These are phyloP conservation scores for Ammospiza nelsoni DNA, from an alignment of 2,113 vertebrate species.

Conservation along the genomic window DNA sequence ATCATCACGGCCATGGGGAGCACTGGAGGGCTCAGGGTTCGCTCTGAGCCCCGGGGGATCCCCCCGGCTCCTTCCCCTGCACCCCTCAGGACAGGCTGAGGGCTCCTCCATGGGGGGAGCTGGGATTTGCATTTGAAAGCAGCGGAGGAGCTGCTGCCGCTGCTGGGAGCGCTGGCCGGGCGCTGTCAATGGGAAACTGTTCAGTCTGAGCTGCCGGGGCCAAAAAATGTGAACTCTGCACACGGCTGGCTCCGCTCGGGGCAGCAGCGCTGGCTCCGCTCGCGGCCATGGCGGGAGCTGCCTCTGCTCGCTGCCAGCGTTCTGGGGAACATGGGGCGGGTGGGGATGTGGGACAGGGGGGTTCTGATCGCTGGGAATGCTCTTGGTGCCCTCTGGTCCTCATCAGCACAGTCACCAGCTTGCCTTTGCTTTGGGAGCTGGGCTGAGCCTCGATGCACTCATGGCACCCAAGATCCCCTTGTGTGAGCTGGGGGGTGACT, in stretches of 20 bases:
- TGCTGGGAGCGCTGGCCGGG: neutral
- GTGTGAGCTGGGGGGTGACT: neutral
- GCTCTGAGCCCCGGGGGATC: neutral
- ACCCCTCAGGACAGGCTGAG: neutral
- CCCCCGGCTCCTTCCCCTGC: neutral
- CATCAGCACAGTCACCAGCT: neutral
- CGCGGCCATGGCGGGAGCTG: neutral
- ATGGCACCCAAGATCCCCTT: accelerated
- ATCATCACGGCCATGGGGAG: neutral
- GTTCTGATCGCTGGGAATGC: neutral
- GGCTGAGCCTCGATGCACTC: neutral
- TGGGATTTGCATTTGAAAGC: slow-evolving; percentile 59
- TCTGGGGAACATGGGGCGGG: neutral
- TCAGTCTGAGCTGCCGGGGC: neutral
- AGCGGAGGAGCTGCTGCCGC: neutral
- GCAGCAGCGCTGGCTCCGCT: neutral
- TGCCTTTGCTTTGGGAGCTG: neutral
- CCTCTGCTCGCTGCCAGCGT: neutral
- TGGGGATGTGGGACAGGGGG: neutral
- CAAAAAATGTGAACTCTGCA: slow-evolving; percentile 27
- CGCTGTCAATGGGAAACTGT: slow-evolving; percentile 52
- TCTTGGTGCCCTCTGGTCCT: accelerated
- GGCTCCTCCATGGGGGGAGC: neutral
- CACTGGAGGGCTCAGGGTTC: accelerated
- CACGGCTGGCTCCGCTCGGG: neutral